These are phyloP conservation scores for Caloenas nicobarica DNA, from an alignment of 2,113 vertebrate species.

Conservation along the genomic window DNA sequence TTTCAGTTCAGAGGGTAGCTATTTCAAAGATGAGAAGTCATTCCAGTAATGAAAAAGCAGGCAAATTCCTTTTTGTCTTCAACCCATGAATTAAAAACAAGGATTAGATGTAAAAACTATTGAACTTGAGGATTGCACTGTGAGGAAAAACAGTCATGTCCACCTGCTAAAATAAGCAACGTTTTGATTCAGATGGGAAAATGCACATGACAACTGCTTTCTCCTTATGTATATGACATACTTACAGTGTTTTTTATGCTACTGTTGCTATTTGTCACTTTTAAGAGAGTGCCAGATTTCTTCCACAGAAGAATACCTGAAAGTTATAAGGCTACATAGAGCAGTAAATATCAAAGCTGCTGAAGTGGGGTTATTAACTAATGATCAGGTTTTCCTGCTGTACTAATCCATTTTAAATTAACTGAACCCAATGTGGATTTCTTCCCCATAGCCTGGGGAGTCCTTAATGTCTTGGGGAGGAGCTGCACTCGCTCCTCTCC, in stretches of 20 bases:
- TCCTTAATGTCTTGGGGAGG: neutral
- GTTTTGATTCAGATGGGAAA: neutral
- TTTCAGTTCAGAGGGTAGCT: neutral
- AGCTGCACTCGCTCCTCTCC: neutral
- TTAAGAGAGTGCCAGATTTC: neutral
- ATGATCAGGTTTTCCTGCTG: neutral
- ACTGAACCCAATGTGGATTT: neutral
- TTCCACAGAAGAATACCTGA: neutral
- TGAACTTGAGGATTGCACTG: neutral
- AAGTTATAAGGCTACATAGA: neutral
- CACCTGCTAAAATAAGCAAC: neutral
- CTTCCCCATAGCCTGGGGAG: accelerated
- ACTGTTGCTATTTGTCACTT: neutral
- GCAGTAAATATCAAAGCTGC: neutral
- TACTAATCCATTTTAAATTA: neutral
- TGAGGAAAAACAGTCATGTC: neutral
- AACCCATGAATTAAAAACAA: neutral
- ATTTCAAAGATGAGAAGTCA: neutral
- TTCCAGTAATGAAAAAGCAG: neutral
- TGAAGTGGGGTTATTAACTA: neutral
- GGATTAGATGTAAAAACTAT: neutral
- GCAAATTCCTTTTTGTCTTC: neutral
- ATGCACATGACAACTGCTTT: neutral
- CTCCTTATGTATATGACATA: neutral
- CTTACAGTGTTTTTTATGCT: neutral